Evolutionary conservation across 2,888 invertebrate species (phyloP).

Genomic region (Sphaerophoria taeniata): DNA sequence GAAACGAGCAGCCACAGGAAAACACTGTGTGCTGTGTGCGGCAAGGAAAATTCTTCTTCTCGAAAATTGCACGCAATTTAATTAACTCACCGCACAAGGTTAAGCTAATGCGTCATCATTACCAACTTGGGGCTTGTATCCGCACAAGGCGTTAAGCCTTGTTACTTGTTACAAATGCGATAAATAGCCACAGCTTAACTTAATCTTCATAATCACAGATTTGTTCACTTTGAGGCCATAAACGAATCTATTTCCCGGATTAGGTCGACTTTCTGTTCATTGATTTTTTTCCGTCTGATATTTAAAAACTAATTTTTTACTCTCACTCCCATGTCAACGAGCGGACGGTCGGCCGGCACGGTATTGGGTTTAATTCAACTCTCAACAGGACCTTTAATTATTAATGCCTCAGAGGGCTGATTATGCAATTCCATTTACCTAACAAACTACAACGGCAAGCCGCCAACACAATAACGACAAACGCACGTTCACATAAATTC

Average conservation of each 20-base stretch:
- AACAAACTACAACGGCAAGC: background rate
- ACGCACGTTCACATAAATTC: too few relatives aligned
- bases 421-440: constrained; percentile 49
- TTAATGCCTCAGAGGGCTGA: constrained; percentile 43
- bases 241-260: background rate
- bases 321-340: background rate
- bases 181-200: constrained; percentile 16
- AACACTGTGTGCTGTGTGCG: background rate
- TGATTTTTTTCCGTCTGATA: background rate
- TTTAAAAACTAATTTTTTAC: constrained; percentile 12
- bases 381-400: constrained; percentile 43
- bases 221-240: constrained; percentile 18
- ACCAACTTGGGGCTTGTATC: constrained; percentile 17
- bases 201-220: constrained; percentile 31
- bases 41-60: background rate
- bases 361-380: background rate
- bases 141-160: background rate
- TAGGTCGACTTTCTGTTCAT: background rate
- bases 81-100: constrained; percentile 29
- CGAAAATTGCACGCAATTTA: constrained; percentile 40
- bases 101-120: constrained; percentile 41
- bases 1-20: too few relatives aligned
- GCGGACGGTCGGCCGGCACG: too few relatives aligned
- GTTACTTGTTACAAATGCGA: background rate
- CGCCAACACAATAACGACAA: background rate